Evolutionary conservation across 2,113 vertebrate species (phyloP).

Genomic region (Etheostoma spectabile): DNA sequence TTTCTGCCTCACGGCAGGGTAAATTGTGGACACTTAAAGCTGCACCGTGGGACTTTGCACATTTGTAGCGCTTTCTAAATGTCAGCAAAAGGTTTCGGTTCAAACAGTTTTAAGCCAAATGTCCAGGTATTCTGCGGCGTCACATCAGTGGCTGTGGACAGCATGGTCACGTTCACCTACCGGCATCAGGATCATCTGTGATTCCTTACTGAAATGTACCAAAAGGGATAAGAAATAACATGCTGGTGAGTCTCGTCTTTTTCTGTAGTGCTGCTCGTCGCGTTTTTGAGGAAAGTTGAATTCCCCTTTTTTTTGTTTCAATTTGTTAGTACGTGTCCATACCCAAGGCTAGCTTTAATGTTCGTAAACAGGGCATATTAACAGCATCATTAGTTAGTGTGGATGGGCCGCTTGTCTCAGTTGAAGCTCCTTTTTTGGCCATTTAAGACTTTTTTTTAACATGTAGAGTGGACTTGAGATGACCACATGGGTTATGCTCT

Average conservation of each 20-base stretch:
- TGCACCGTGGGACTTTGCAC: background rate
- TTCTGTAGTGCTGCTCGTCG: background rate
- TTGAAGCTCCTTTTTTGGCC: background rate
- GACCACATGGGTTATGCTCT: background rate
- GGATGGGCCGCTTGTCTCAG: background rate
- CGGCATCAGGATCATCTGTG: background rate
- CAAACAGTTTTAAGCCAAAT: slow-evolving; percentile 10
- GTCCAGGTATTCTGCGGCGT: background rate
- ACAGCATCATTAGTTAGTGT: background rate
- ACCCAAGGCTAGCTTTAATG: background rate
- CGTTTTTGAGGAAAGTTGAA: slow-evolving; percentile 8
- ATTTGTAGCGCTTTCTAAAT: background rate
- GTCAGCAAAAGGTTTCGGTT: background rate
- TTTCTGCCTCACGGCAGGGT: slow-evolving; percentile 17
- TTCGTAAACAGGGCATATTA: background rate
- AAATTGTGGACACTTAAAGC: slow-evolving; percentile 13
- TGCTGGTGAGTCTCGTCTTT: background rate
- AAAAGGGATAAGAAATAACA: background rate
- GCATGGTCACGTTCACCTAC: background rate
- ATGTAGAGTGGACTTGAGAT: background rate
- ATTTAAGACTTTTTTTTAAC: background rate
- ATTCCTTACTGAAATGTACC: background rate
- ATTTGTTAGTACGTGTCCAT: background rate
- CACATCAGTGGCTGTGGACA: background rate
- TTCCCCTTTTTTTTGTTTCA: slow-evolving; percentile 27